Percentiles rank a stretch among this genome's conserved stretches.
These are phyloP conservation scores for Lucilia cuprina DNA, from an alignment of 1,140 invertebrate genomes.

Conservation along the genomic window DNA sequence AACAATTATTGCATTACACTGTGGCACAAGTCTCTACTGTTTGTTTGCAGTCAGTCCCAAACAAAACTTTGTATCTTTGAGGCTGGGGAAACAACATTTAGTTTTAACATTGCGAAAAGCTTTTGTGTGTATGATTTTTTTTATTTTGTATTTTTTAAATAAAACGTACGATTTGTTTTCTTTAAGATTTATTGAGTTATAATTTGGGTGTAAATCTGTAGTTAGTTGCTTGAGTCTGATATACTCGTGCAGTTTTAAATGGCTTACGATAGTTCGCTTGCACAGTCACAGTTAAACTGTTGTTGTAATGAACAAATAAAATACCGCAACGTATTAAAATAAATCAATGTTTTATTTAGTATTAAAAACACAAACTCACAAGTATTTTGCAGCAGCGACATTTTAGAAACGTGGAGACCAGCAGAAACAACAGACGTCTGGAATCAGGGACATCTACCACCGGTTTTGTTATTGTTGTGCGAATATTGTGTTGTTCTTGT, in stretches of 20 bases:
- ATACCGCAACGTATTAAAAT: background rate
- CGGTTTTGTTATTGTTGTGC: background rate
- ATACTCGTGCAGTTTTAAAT: background rate
- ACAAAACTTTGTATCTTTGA: background rate
- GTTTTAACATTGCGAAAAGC: constrained; percentile 20
- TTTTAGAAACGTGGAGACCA: background rate
- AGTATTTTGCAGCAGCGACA: background rate
- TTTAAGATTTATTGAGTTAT: constrained; percentile 37
- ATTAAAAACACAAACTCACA: background rate
- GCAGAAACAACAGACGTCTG: background rate
- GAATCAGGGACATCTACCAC: constrained; percentile 11
- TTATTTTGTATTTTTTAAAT: background rate
- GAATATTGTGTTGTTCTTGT: background rate
- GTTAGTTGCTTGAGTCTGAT: background rate
- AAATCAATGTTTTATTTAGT: background rate
- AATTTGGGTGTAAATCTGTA: constrained; percentile 34
- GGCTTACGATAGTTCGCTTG: background rate
- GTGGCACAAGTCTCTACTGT: background rate
- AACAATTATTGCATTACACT: background rate
- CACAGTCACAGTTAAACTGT: background rate
- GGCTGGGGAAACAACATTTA: background rate
- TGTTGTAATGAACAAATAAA: background rate
- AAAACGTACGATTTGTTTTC: constrained; percentile 33
- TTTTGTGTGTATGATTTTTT: background rate
- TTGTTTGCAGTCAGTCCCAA: background rate